Evolutionary conservation across 2,888 invertebrate species (phyloP).

Genomic region (Hesperia comma): DNA sequence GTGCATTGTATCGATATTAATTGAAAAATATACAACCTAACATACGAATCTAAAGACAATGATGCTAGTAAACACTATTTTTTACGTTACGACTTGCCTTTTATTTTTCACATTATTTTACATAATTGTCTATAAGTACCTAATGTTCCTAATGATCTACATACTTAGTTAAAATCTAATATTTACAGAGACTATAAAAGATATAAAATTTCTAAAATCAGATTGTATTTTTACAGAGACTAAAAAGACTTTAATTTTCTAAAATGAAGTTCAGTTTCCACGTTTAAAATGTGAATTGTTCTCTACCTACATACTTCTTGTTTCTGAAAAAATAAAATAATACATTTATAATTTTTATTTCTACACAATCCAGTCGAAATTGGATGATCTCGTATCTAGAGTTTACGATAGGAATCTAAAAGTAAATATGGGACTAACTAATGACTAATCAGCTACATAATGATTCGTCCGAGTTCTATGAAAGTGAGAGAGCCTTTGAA

Average conservation of each 20-base stretch:
- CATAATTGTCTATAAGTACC: too few relatives aligned
- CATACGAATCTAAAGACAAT: not conserved
- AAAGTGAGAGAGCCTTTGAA: not conserved
- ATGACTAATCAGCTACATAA: conserved; percentile 15
- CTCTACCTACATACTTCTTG: conserved; percentile 1
- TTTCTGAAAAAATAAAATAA: conserved; percentile 7
- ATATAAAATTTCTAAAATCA: too few relatives aligned
- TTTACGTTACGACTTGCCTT: not conserved
- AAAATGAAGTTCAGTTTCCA: too few relatives aligned
- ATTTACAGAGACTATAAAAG: not conserved
- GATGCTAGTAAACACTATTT: not conserved
- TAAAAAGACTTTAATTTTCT: too few relatives aligned
- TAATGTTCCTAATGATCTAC: conserved; percentile 1
- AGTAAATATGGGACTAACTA: conserved; percentile 12
- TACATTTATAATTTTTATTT: not conserved
- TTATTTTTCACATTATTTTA: not conserved
- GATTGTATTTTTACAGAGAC: too few relatives aligned
- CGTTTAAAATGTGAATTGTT: not conserved
- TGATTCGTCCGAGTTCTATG: conserved; percentile 13
- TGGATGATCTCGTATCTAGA: not conserved
- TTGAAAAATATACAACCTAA: not conserved
- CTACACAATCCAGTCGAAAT: not conserved
- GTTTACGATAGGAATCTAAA: not conserved
- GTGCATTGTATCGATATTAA: not conserved
- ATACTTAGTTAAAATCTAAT: not conserved